A percentile compares a stretch with the other conserved stretches of the same genome.
Evolutionary conservation across 2,888 invertebrate species (phyloP).

Genomic region (Pristionchus maxplancki): DNA sequence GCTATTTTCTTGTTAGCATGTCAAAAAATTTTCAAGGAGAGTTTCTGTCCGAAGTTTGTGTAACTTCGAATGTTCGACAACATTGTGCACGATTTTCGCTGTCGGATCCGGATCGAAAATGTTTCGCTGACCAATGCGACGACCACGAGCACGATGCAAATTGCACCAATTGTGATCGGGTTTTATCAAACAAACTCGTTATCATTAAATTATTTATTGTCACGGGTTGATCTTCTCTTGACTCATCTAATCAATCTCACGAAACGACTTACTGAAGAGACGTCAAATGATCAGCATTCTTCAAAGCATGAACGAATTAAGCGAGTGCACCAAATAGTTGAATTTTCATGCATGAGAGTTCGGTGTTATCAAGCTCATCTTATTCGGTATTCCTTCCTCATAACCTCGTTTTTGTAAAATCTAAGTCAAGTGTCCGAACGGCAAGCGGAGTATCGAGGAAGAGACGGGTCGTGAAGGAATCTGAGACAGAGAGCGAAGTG

Average conservation of each 20-base stretch:
- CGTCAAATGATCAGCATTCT: neutral
- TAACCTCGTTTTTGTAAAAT: too few species aligned
- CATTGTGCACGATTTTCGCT: neutral
- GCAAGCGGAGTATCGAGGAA: too few species aligned
- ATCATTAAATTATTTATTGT: too few species aligned
- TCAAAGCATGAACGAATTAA: neutral
- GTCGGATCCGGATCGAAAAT: neutral
- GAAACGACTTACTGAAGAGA: neutral
- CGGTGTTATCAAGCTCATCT: neutral
- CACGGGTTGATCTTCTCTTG: neutral
- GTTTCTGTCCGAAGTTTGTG: neutral
- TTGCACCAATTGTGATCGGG: neutral
- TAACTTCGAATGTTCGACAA: neutral
- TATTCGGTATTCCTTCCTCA: too few species aligned
- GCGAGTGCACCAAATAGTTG: neutral
- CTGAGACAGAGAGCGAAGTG: too few species aligned
- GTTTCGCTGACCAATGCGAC: neutral
- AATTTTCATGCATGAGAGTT: neutral
- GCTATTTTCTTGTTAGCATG: too few species aligned
- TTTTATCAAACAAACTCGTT: too few species aligned
- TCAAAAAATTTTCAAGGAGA: too few species aligned
- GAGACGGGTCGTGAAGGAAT: too few species aligned
- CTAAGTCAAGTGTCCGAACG: too few species aligned
- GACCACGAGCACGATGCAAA: neutral
- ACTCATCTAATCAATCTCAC: neutral